Percentiles rank a stretch among this genome's conserved stretches.
Evolutionary conservation across 2,888 invertebrate genomes (phyloP).

Genomic region (Brachyopa scutellaris): DNA sequence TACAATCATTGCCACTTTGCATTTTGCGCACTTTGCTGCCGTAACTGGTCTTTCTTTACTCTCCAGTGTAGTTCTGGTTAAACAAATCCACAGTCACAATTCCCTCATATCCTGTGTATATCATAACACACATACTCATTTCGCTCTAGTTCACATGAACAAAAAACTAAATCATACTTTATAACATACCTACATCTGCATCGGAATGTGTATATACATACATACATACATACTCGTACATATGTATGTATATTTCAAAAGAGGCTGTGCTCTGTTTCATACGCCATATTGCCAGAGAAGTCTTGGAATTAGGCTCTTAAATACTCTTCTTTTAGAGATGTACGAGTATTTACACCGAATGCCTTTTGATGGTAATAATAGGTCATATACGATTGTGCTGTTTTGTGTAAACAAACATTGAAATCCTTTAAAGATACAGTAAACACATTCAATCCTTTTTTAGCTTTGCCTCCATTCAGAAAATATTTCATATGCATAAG

Average conservation of each 20-base stretch:
- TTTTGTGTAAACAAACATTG: conserved; percentile 7
- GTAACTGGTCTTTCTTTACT: conserved; percentile 4
- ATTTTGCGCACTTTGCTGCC: conserved; percentile 29
- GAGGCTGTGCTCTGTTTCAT: no score
- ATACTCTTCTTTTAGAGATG: background rate
- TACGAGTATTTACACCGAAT: background rate
- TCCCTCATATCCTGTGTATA: background rate
- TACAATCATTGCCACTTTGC: conserved; percentile 43
- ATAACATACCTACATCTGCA: background rate
- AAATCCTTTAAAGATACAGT: conserved; percentile 16
- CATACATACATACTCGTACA: no score
- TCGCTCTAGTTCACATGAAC: conserved; percentile 31
- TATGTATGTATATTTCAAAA: no score
- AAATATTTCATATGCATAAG: background rate
- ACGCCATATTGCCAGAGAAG: background rate
- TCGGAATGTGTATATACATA: background rate
- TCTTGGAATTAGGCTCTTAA: background rate
- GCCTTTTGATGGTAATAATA: conserved; percentile 16
- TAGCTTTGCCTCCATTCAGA: background rate
- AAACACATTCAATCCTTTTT: background rate
- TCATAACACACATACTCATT: background rate
- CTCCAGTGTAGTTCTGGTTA: background rate
- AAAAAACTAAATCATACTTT: background rate
- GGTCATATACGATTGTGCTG: conserved; percentile 4
- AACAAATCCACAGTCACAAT: conserved; percentile 19